Percentiles rank a stretch among this genome's conserved stretches.
These are phyloP conservation scores for Nyctibius bracteatus DNA, from an alignment of 2,113 vertebrate species.

Conservation along the genomic window DNA sequence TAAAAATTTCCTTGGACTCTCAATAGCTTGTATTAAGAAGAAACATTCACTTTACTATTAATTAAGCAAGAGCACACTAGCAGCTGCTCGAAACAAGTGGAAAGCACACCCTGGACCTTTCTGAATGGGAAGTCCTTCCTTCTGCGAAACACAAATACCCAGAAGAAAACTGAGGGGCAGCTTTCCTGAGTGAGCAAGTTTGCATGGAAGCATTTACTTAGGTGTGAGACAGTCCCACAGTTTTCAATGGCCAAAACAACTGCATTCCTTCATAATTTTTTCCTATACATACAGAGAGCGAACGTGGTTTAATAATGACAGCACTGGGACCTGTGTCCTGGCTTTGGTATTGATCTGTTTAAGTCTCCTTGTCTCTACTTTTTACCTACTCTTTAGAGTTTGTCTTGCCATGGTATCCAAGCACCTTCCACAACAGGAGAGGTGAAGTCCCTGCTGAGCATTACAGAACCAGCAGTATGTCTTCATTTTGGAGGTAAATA, in stretches of 20 bases:
- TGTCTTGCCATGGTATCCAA: background rate
- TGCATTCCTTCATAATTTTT: background rate
- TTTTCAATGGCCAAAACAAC: background rate
- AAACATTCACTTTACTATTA: background rate
- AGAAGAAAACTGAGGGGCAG: background rate
- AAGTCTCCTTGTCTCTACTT: background rate
- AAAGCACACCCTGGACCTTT: background rate
- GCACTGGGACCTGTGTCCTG: background rate
- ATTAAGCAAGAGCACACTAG: background rate
- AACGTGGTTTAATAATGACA: background rate
- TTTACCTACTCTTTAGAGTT: background rate
- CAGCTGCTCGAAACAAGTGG: background rate
- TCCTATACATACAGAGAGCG: rapidly evolving
- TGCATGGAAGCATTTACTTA: background rate
- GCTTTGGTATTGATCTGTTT: background rate
- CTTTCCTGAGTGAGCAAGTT: background rate
- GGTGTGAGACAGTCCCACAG: background rate
- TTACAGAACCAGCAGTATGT: background rate
- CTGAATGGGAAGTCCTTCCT: background rate
- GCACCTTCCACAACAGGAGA: background rate
- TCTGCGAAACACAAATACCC: background rate
- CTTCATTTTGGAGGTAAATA: background rate
- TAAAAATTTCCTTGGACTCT: background rate
- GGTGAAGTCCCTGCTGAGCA: background rate
- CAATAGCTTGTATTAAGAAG: background rate